Conservation (phyloP, 2,113 vertebrate genomes). For the Atrichornis clamosus region DNA sequence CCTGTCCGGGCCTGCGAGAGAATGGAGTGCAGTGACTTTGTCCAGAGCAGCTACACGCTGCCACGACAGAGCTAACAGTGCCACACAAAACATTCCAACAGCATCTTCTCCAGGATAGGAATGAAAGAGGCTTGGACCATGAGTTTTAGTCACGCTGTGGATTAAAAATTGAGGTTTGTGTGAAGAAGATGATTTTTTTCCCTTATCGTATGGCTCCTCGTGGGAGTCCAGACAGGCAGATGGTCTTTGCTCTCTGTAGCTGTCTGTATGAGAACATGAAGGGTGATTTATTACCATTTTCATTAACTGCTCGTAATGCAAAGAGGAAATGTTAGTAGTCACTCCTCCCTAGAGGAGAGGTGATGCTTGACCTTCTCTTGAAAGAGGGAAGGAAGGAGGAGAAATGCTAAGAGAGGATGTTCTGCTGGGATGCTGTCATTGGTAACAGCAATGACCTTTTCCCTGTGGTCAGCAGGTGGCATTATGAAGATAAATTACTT, state of each 20-base stretch:
- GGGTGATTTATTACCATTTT: neutral
- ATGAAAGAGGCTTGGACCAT: neutral
- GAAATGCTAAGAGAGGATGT: slow-evolving; percentile 2
- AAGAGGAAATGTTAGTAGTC: slow-evolving; percentile 38
- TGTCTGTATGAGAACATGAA: neutral
- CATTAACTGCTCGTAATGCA: slow-evolving; percentile 13
- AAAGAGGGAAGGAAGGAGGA: neutral
- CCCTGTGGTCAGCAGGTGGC: slow-evolving; percentile 35
- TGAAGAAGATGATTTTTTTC: neutral
- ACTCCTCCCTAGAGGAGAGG: neutral
- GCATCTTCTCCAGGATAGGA: neutral
- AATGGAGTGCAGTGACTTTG: neutral
- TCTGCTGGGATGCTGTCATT: slow-evolving; percentile 7
- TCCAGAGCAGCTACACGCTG: neutral
- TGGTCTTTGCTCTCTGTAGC: neutral
- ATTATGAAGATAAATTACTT: slow-evolving; percentile 47
- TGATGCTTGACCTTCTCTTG: slow-evolving; percentile 35
- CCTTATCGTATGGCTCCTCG: neutral
- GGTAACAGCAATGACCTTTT: slow-evolving; percentile 45
- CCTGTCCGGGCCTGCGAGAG: neutral
- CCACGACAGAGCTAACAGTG: neutral
- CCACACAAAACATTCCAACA: neutral
- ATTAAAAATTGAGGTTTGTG: neutral
- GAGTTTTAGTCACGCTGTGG: neutral
- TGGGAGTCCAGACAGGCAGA: neutral